These are phyloP conservation scores for Epizoanthus ramosus DNA, from an alignment of 92 coral and sea anemone genomes.

Conservation along the genomic window DNA sequence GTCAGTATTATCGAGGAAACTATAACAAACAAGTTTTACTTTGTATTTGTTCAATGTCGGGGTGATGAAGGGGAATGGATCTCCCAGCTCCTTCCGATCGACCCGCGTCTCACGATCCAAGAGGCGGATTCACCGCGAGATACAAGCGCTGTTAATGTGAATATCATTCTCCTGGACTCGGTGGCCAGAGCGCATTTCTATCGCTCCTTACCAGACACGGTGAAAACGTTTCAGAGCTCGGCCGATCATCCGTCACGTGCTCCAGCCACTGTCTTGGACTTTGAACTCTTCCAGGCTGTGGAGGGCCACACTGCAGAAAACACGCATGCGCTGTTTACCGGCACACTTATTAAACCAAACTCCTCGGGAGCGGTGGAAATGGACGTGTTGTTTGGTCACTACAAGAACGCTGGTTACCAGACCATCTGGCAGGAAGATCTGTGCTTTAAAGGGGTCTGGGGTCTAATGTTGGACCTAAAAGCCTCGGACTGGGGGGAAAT, in stretches of 20 bases:
- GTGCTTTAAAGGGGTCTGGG: conserved; percentile 83
- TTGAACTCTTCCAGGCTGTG: conserved; percentile 82
- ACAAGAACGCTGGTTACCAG: conserved; percentile 81
- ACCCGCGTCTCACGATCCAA: conserved; percentile 53
- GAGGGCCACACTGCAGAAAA: conserved; percentile 86
- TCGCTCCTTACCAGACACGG: conserved; percentile 86
- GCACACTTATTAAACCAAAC: conserved; percentile 49
- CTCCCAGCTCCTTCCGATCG: conserved; percentile 64
- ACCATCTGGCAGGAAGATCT: conserved; percentile 85
- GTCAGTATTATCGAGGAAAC: conserved; percentile 49
- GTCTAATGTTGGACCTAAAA: conserved; percentile 63
- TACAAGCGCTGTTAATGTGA: conserved; percentile 62
- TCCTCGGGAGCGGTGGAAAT: conserved; percentile 54
- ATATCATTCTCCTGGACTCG: conserved; percentile 78
- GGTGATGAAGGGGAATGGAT: not conserved
- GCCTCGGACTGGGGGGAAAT: conserved; percentile 57
- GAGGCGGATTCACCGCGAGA: conserved; percentile 35
- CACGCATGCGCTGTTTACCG: conserved; percentile 85
- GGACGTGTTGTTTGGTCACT: conserved; percentile 72
- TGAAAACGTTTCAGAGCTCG: conserved; percentile 67
- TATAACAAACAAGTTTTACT: conserved; percentile 48
- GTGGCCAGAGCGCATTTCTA: conserved; percentile 89
- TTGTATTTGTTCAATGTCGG: conserved; percentile 64
- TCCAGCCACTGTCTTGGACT: conserved; percentile 75
- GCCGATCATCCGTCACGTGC: conserved; percentile 39